Percentiles rank a stretch among this genome's conserved stretches.
Evolutionary conservation across 1,140 invertebrate species (phyloP).

Genomic region (Trigoniulus corallinus): DNA sequence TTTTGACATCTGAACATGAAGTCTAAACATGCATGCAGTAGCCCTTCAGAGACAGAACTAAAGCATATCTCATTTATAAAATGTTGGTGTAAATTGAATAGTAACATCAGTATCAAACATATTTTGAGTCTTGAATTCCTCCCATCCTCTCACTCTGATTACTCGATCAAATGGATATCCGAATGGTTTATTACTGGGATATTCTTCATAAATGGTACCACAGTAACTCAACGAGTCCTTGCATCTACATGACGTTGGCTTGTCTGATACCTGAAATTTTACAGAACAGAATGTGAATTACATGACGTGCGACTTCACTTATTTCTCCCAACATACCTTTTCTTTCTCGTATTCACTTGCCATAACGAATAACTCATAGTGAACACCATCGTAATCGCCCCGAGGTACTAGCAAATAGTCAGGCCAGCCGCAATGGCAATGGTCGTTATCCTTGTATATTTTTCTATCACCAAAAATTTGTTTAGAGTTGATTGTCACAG

Average conservation of each 20-base stretch:
- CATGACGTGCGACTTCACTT: background rate
- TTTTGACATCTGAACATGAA: no score
- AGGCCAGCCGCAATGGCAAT: slow-evolving; percentile 37
- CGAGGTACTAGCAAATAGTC: slow-evolving; percentile 37
- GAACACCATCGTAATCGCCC: slow-evolving; percentile 30
- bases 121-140: slow-evolving; percentile 9
- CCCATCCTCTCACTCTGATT: background rate
- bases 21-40: no score
- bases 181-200: slow-evolving; percentile 9
- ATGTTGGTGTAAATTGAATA: slow-evolving; percentile 5
- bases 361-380: slow-evolving; percentile 28
- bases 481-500: slow-evolving; percentile 9
- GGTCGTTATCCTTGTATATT: slow-evolving; percentile 18
- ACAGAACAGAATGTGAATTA: background rate
- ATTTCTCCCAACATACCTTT: slow-evolving; percentile 7
- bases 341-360: slow-evolving; percentile 24
- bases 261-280: background rate
- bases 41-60: no score
- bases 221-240: slow-evolving; percentile 6
- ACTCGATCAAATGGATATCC: slow-evolving; percentile 11
- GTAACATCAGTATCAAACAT: slow-evolving; percentile 6
- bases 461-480: slow-evolving; percentile 7
- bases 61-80: no score
- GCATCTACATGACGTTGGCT: background rate
- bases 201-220: slow-evolving; percentile 9